phyloP scores from a whole-genome alignment of 2,888 invertebrate species.

The Eristalis pertinax region DNA sequence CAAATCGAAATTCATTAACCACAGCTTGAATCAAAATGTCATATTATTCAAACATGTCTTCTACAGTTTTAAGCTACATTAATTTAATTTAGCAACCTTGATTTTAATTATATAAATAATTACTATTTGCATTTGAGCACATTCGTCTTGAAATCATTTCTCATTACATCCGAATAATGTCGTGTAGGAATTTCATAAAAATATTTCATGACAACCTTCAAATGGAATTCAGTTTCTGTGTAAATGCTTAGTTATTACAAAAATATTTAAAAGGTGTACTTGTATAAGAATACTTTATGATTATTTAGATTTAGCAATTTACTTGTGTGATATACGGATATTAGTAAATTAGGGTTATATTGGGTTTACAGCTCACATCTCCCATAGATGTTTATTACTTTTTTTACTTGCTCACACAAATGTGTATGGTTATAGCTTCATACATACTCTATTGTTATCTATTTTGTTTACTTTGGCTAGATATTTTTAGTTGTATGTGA shows the following conservation, averaged over 20 bases:
- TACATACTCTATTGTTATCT: slow-evolving; percentile 13
- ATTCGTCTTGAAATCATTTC: not conserved
- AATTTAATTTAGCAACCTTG: slow-evolving; percentile 8
- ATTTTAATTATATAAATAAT: not conserved
- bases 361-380: not conserved
- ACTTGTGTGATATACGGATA: not conserved
- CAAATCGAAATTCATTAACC: slow-evolving; percentile 25
- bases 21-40: slow-evolving; percentile 28
- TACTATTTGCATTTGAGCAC: not conserved
- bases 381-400: not conserved
- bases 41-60: slow-evolving; percentile 11
- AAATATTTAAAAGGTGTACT: not conserved
- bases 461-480: slow-evolving; percentile 39
- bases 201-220: slow-evolving; percentile 1
- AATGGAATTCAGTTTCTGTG: slow-evolving; percentile 14
- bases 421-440: slow-evolving; percentile 14
- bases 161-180: not conserved
- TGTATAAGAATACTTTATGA: not conserved
- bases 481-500: slow-evolving; percentile 17
- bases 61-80: not conserved
- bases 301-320: slow-evolving; percentile 11
- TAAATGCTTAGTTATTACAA: slow-evolving; percentile 19
- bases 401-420: not conserved
- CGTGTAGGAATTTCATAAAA: too few species aligned
- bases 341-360: not conserved